Evolutionary conservation across 2,113 vertebrate genomes (phyloP), one percentile per base, ranked within the genome.

Genomic region (Varanus komodoensis): DNA sequence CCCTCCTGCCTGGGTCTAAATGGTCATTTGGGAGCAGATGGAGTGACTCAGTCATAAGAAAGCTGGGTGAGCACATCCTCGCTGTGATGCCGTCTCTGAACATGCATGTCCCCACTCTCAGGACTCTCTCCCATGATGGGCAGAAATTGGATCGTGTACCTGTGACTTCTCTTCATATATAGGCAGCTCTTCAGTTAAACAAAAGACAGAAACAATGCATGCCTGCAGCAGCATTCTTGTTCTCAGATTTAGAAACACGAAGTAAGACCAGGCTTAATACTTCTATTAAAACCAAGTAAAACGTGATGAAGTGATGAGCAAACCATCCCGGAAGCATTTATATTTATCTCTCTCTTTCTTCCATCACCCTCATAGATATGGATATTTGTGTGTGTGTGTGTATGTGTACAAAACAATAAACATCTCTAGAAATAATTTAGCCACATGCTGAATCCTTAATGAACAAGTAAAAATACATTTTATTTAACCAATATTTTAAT

Each of bases 11-110:
- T 69, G 12, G 4, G 67, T 54, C 38, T 44, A 8, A 52, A 82
- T 38, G 81, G 68, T n/a, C 73, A 19, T 32, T 90, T 84, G 83
- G 68, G 54, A 92, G 89, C 87, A 91, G 29, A 74, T 88, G 91
- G 17, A 6, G n/a, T 7, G 75, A 90, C 8, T 77, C 90, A 94
- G 74, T 82, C 0, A 67, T 1, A 38, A 79, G 81, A 73, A 2
- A 0, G 85, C 87, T 75, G 78, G 75, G 79, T 0, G 14, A 73
- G 29, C 7, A 71, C 44, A 32, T 78, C 19, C 38, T 48, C 88
- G 87, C 80, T 78, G 71, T 17, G 17, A 75, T 25, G 5, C 73
- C 86, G n/a, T 38, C 17, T 12, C 23, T 74, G 61, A 92, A 86
- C 77, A 23, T 0, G 29, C 77, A 23, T 0, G 29, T 23, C 68